Percentiles rank a stretch among this genome's conserved stretches.
Evolutionary conservation across 1,140 invertebrate genomes (phyloP).

Genomic region (Saccostrea glomerata): DNA sequence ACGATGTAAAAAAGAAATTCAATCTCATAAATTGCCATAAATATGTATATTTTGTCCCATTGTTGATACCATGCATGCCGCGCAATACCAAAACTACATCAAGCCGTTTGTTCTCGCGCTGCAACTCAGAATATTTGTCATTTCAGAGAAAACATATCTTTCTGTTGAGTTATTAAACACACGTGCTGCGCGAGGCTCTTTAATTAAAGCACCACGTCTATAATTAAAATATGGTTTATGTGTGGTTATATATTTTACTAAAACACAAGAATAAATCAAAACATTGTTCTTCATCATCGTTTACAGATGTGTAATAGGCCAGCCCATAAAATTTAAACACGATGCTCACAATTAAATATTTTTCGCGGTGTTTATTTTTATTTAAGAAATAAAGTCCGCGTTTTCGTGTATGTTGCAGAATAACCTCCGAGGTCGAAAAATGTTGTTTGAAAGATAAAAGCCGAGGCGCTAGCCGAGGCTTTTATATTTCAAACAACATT

Average conservation of each 20-base stretch:
- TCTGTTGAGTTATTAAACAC: not conserved
- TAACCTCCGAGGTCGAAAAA: too few species aligned
- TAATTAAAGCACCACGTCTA: not conserved
- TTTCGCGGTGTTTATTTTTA: not conserved
- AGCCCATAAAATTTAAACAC: constrained; percentile 5
- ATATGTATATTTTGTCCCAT: constrained; percentile 26
- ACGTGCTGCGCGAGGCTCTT: not conserved
- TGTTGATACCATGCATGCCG: not conserved
- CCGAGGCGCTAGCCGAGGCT: too few species aligned
- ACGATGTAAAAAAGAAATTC: not conserved
- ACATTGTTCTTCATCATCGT: not conserved
- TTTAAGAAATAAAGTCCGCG: too few species aligned
- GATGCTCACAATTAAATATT: not conserved
- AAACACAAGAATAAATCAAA: constrained; percentile 20
- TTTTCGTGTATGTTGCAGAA: too few species aligned
- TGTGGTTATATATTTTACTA: constrained; percentile 26
- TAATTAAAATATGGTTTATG: constrained; percentile 16
- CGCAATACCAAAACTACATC: not conserved
- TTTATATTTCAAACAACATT: too few species aligned
- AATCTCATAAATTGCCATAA: constrained; percentile 25
- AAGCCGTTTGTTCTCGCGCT: constrained; percentile 10
- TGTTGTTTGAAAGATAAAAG: too few species aligned
- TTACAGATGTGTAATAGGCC: not conserved
- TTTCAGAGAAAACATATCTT: not conserved
- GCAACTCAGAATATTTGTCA: constrained; percentile 32